Conservation (phyloP, 2,888 invertebrate genomes). For the Ochropacha duplaris region DNA sequence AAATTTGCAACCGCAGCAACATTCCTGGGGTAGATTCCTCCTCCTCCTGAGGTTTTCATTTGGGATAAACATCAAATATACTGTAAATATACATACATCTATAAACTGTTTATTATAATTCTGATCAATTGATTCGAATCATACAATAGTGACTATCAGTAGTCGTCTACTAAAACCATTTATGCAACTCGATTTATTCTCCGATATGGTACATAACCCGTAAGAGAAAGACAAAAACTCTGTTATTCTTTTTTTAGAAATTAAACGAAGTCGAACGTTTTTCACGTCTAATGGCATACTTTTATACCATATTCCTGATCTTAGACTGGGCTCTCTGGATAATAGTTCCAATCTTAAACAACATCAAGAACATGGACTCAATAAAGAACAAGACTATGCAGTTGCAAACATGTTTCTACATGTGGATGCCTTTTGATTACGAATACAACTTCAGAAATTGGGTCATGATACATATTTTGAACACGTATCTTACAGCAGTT, state of each 20-base stretch:
- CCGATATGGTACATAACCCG: too few relatives aligned
- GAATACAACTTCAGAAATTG: conserved; percentile 38
- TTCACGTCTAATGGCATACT: conserved; percentile 13
- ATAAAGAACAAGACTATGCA: conserved; percentile 34
- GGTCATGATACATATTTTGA: conserved; percentile 30
- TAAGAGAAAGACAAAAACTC: too few relatives aligned
- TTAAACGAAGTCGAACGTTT: conserved; percentile 18
- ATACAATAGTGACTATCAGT: too few relatives aligned
- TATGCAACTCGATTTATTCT: too few relatives aligned
- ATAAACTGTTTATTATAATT: too few relatives aligned
- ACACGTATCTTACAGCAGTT: conserved; percentile 22
- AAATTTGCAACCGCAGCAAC: too few relatives aligned
- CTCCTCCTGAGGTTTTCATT: too few relatives aligned
- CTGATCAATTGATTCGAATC: too few relatives aligned
- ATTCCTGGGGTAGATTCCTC: too few relatives aligned
- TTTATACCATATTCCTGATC: conserved; percentile 10
- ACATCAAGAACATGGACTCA: conserved; percentile 22
- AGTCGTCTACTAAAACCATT: too few relatives aligned
- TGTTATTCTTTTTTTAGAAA: conserved; percentile 14
- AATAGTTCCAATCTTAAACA: conserved; percentile 19
- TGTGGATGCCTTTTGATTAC: conserved; percentile 48
- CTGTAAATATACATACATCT: too few relatives aligned
- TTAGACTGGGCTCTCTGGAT: conserved; percentile 16
- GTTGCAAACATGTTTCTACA: conserved; percentile 40
- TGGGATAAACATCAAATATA: too few relatives aligned